These are phyloP conservation scores for Drosophila nannoptera DNA, from an alignment of 1,140 invertebrate species.

Conservation along the genomic window DNA sequence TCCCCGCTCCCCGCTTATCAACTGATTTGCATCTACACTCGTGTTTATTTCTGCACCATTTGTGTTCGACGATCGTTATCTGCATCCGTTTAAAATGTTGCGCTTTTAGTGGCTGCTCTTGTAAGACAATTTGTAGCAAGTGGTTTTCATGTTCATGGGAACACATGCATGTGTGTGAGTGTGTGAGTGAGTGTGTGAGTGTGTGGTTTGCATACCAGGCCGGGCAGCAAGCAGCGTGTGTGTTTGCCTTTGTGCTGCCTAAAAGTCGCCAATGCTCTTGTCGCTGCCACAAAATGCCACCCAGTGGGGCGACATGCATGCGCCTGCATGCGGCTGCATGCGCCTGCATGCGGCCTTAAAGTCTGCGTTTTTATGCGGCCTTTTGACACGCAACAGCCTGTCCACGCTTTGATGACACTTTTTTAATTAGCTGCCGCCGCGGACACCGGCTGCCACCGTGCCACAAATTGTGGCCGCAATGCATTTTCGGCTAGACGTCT, in stretches of 20 bases:
- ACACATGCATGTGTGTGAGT: constrained; percentile 11
- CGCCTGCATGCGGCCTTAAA: constrained; percentile 45
- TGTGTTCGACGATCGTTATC: constrained; percentile 78
- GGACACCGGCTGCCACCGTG: constrained; percentile 16
- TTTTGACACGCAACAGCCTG: constrained; percentile 52
- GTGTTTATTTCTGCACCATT: constrained; percentile 78
- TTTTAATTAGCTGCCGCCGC: constrained; percentile 62
- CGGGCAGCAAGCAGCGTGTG: constrained; percentile 16
- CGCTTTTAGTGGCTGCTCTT: constrained; percentile 61
- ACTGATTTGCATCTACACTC: constrained; percentile 77
- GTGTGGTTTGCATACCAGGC: constrained; percentile 55
- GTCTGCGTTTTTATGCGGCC: constrained; percentile 55
- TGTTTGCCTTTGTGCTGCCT: constrained; percentile 59
- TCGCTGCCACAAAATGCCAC: constrained; percentile 54
- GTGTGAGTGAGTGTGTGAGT: too few species aligned
- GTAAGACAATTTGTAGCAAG: constrained; percentile 77
- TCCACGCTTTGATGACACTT: constrained; percentile 75
- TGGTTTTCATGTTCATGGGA: constrained; percentile 77
- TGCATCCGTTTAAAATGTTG: constrained; percentile 74
- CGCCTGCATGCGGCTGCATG: background rate
- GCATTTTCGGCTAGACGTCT: constrained; percentile 23
- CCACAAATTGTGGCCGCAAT: constrained; percentile 50
- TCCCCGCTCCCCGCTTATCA: constrained; percentile 48
- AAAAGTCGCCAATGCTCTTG: constrained; percentile 28
- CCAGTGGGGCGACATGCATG: constrained; percentile 47